Conservation (phyloP, 2,888 invertebrate species). For the Synanthedon andrenaeformis region DNA sequence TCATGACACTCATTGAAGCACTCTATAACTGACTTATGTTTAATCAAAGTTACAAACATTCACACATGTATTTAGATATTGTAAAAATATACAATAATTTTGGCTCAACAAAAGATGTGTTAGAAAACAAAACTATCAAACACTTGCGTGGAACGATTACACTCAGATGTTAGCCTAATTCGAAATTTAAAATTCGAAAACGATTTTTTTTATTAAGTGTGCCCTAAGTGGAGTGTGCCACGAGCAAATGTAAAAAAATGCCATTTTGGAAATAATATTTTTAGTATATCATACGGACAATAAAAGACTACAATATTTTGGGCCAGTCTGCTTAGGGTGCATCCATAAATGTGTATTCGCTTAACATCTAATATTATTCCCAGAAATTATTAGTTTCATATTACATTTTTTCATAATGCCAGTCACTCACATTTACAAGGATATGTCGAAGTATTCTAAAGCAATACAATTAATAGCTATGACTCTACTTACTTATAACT, state of each 20-base stretch:
- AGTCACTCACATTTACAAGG: constrained; percentile 59
- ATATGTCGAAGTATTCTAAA: constrained; percentile 70
- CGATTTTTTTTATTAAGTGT: too few relatives aligned
- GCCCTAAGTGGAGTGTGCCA: too few relatives aligned
- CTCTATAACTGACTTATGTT: too few relatives aligned
- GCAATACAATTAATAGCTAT: constrained; percentile 60
- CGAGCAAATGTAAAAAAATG: constrained; percentile 48
- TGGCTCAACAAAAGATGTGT: constrained; percentile 9
- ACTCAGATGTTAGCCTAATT: too few relatives aligned
- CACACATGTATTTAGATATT: not conserved
- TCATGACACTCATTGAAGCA: too few relatives aligned
- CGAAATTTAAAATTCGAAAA: too few relatives aligned
- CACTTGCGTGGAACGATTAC: too few relatives aligned
- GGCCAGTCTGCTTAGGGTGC: constrained; percentile 47
- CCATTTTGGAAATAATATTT: constrained; percentile 46
- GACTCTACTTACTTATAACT: constrained; percentile 67
- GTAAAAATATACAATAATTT: constrained; percentile 39
- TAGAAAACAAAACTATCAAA: too few relatives aligned
- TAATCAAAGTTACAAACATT: too few relatives aligned
- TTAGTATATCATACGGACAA: constrained; percentile 20
- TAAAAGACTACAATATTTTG: constrained; percentile 12
- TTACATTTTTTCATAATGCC: constrained; percentile 26
- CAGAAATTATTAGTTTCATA: constrained; percentile 13
- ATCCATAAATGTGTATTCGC: constrained; percentile 30
- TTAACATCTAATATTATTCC: constrained; percentile 21